Evolutionary conservation across 1,140 invertebrate species (phyloP), one percentile per base, ranked within the genome.

Genomic region (Rhagoletis zephyria): DNA sequence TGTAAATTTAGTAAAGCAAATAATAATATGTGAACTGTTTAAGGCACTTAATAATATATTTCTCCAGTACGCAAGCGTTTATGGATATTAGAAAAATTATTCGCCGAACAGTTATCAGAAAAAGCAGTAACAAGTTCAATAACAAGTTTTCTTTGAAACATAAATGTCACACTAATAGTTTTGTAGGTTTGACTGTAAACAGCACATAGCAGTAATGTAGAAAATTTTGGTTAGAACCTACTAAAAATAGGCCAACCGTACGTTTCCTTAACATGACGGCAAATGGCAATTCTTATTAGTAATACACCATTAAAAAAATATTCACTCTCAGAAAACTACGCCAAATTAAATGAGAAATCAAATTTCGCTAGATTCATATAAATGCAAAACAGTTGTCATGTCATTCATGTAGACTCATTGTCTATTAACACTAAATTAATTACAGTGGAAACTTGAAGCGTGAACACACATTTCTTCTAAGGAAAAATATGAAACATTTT

Each of bases 1-100:
- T 77, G 70, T 42, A 77, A 77, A 77, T 77, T 77, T 77, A 77
- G 70, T 77, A 77, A 45, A 14, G 30, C 9, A 51, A 77, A 51
- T 30, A 30, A 30, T 48, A n/a, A 14, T n/a, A 30, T 30, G 30
- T 30, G 30, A 30, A 30, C 30, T 30, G 30, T 30, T 30, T 30
- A 30, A 30, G 30, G 30, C 30, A 30, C 30, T 30, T 30, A 30
- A 30, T 30, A 30, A 30, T 30, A 30, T 45, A 1, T 74, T 74
- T 45, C 9, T 14, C 3, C 3, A 45, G n/a, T 16, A 51, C n/a
- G 0, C 3, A 42, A 51, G 30, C 3, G 45, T 77, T n/a, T 70
- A 70, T 77, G 70, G 7, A 14, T 51, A n/a, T 77, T 77, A 6
- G 16, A 51, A 77, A 77, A 77, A 77, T 51, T 30, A 77, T 19